These are phyloP conservation scores for Hassar affinis DNA, from an alignment of 2,113 vertebrate species.

Conservation along the genomic window DNA sequence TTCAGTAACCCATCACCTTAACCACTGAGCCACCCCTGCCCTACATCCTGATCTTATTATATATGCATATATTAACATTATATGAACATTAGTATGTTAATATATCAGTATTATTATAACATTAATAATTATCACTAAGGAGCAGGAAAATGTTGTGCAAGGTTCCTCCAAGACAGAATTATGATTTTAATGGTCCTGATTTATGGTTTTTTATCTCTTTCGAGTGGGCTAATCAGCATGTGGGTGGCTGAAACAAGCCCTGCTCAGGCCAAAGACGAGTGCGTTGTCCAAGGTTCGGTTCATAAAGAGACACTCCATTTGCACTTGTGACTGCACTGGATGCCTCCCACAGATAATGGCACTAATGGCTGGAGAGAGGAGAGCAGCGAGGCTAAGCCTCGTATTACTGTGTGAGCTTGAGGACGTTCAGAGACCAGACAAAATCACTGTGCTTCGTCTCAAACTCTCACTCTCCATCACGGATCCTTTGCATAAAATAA, in stretches of 20 bases:
- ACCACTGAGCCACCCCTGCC: too few species aligned
- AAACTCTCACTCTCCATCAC: background rate
- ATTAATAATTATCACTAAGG: background rate
- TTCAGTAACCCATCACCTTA: too few species aligned
- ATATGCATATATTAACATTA: too few species aligned
- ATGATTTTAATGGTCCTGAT: background rate
- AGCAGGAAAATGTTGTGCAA: background rate
- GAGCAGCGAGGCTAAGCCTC: background rate
- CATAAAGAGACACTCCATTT: conserved; percentile 20
- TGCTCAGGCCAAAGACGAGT: background rate
- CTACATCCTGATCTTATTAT: too few species aligned
- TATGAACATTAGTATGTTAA: too few species aligned
- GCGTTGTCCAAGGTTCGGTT: conserved; percentile 9
- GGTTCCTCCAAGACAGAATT: background rate
- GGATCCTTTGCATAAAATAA: background rate
- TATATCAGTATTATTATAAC: too few species aligned
- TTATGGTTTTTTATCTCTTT: conserved; percentile 1
- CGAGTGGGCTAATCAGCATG: background rate
- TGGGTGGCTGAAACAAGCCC: background rate
- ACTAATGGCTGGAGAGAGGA: conserved; percentile 17
- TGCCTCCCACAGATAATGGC: conserved; percentile 4
- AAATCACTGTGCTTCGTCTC: background rate
- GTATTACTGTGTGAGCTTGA: background rate
- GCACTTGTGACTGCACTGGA: conserved; percentile 7
- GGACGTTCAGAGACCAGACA: background rate